A percentile compares a stretch with the other conserved stretches of the same genome.
phyloP scores from a whole-genome alignment of 1,140 invertebrate species.

The Pseudoatta argentina region DNA sequence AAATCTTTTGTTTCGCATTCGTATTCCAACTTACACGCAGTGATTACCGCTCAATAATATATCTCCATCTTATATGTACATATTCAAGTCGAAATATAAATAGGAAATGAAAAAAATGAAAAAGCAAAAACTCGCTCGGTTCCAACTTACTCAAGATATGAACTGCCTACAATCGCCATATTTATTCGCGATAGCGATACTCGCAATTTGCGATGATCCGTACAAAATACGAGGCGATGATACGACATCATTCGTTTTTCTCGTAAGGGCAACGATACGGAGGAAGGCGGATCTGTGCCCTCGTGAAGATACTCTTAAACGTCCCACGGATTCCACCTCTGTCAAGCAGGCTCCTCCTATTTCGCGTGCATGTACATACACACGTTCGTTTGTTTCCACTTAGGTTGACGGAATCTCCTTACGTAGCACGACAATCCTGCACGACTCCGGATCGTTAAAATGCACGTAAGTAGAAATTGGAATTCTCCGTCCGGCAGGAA shows the following conservation, averaged over 20 bases:
- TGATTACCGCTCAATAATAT: background rate
- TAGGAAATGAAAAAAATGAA: background rate
- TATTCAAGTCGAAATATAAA: background rate
- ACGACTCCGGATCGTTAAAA: conserved; percentile 60
- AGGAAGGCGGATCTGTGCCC: conserved; percentile 62
- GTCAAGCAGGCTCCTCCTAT: conserved; percentile 68
- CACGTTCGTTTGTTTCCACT: conserved; percentile 67
- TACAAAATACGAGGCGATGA: conserved; percentile 20
- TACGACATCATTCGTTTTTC: conserved; percentile 23
- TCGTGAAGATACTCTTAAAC: conserved; percentile 63
- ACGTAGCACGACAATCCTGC: conserved; percentile 64
- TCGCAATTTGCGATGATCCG: conserved; percentile 30
- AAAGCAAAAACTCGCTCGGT: background rate
- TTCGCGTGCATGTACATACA: conserved; percentile 59
- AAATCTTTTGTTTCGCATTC: background rate
- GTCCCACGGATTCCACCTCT: conserved; percentile 67
- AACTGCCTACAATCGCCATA: conserved; percentile 10
- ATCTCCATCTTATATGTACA: background rate
- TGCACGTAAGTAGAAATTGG: conserved; percentile 62
- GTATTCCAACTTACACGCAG: background rate
- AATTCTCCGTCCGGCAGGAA: conserved; percentile 47
- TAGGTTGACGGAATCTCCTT: conserved; percentile 65
- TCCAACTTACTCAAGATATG: background rate
- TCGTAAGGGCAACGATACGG: conserved; percentile 48
- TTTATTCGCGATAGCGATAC: conserved; percentile 6